Percentiles rank a stretch among this genome's conserved stretches.
These are phyloP conservation scores for Marisa cornuarietis DNA, from an alignment of 1,140 invertebrate species.

Conservation along the genomic window DNA sequence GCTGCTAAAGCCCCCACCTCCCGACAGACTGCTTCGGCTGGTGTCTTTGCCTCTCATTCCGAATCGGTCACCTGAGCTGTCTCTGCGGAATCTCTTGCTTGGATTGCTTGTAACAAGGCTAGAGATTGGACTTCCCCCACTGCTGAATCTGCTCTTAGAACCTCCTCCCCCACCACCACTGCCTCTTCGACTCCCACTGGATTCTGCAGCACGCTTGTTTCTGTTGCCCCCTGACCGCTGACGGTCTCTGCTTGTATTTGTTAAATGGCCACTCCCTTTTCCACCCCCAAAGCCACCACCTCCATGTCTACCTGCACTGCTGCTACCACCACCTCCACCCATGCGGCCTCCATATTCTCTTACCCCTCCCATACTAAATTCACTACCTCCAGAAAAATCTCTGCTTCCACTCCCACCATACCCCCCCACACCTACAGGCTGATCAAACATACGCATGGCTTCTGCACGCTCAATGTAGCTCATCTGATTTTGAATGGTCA, in stretches of 20 bases:
- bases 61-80: no score
- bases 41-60: no score
- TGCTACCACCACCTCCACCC: constrained; percentile 9
- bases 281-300: constrained; percentile 11
- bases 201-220: not conserved
- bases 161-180: not conserved
- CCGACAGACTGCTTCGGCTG: no score
- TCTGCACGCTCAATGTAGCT: constrained; percentile 10
- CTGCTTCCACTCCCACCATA: not conserved
- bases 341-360: not conserved
- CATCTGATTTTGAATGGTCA: constrained; percentile 18
- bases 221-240: no score
- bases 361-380: not conserved
- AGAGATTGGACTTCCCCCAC: no score
- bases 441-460: not conserved
- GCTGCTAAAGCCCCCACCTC: constrained; percentile 11
- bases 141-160: not conserved
- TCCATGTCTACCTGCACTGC: constrained; percentile 17
- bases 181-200: not conserved
- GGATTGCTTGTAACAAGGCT: no score
- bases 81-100: no score
- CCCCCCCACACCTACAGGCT: constrained; percentile 3
- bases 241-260: no score
- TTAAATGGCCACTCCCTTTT: not conserved
- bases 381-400: not conserved